A percentile compares a stretch with the other conserved stretches of the same genome.
Conservation (phyloP, 2,113 vertebrate genomes). For the Serilophus lunatus region DNA sequence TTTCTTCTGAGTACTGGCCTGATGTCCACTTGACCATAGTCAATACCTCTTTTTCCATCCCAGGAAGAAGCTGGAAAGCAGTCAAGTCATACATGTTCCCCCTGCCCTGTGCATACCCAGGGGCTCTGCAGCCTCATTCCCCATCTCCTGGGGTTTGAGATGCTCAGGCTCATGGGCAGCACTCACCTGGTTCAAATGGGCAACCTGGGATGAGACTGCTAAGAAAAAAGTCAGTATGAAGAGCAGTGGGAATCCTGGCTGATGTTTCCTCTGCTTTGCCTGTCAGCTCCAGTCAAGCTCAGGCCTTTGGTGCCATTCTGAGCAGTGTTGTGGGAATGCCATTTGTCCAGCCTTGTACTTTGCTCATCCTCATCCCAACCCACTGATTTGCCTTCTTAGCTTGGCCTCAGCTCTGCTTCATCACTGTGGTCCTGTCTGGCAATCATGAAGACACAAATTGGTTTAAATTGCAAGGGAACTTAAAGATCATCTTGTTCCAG, state of each 20-base stretch:
- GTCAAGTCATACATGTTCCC: rapidly evolving
- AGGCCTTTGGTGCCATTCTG: background rate
- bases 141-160: background rate
- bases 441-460: background rate
- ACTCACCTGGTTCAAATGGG: rapidly evolving
- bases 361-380: background rate
- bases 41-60: background rate
- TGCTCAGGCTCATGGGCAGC: background rate
- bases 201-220: background rate
- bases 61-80: background rate
- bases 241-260: background rate
- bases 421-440: background rate
- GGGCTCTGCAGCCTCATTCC: rapidly evolving
- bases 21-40: background rate
- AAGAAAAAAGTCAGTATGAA: background rate
- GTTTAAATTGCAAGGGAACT: background rate
- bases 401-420: background rate
- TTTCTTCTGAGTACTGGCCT: background rate
- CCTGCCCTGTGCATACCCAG: background rate
- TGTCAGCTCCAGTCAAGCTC: background rate
- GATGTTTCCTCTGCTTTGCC: background rate
- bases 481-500: background rate
- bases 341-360: background rate
- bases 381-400: background rate
- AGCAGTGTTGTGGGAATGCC: background rate